Base-by-base conservation (phyloP, 2,888 invertebrate genomes). In the Bruchidius siliquastri region DNA sequence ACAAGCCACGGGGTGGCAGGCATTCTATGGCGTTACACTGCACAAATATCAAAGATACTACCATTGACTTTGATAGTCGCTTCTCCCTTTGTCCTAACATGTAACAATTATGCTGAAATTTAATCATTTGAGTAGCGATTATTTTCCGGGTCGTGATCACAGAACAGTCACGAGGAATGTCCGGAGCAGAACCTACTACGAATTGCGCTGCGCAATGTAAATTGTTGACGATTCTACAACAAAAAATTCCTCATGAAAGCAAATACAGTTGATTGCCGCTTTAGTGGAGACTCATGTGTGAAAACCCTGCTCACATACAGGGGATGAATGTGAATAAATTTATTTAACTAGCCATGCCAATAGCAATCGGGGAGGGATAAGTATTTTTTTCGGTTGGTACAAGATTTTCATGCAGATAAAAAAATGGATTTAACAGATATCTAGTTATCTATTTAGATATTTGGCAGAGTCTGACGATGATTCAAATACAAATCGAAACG, bases 51-150 rank as follows among this genome's bases (percentile, higher is more conserved):
- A 83, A 83, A 83, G 83, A 83, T 83, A 79, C 76, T 79, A 80
- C 79, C 70, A 81, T 83, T 82, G 83, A 83, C 83, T 83, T 83
- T 84, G 84, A 82, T 82, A 82, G 82, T 80, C 81, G 77, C 78
- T 78, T 78, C 77, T 79, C 80, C 80, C 80, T 82, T 82, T 82
- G 80, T 79, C 80, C 82, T 77, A 82, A 82, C 82, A 84, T 84
- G 85, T 85, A 84, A 86, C 86, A 86, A 86, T 87, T 87, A 87
- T 86, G 86, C 85, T 85, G 86, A 86, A 87, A 86, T 87, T 86
- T 87, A 87, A 87, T 87, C 86, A 87, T 85, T 87, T 83, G 86
- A 85, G 84, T 84, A 85, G 84, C 85, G 85, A 85, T 85, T 85
- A 85, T 81, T 86, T 86, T 81, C 85, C 87, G 84, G 83, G 85